Percentiles rank a stretch among this genome's conserved stretches.
phyloP scores from a whole-genome alignment of 2,797 vertebrate species.

The Tragelaphus eurycerus region DNA sequence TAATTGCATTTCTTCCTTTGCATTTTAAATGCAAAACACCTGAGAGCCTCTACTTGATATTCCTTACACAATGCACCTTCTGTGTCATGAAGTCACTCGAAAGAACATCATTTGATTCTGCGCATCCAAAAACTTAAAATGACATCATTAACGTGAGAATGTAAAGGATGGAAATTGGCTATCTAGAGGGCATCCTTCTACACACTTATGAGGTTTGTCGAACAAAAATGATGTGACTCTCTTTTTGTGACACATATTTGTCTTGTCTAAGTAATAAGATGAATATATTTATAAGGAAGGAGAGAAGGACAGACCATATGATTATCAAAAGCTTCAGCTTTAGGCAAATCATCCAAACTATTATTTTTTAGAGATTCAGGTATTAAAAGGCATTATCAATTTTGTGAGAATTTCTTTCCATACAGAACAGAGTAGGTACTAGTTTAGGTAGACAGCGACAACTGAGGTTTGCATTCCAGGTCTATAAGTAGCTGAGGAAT shows the following conservation, averaged over 20 bases:
- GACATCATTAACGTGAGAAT: conserved; percentile 72
- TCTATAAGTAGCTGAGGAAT: neutral
- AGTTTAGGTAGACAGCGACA: neutral
- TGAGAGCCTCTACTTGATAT: conserved; percentile 70
- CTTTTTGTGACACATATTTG: conserved; percentile 63
- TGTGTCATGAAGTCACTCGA: conserved; percentile 69
- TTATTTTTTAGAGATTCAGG: neutral
- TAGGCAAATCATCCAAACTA: conserved; percentile 25
- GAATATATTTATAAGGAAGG: conserved; percentile 61
- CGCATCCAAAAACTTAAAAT: conserved; percentile 71
- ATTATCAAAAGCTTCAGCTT: conserved; percentile 48
- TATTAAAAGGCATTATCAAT: neutral
- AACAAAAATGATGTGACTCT: conserved; percentile 66
- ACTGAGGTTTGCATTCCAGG: neutral
- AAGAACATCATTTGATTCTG: conserved; percentile 69
- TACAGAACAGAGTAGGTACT: neutral
- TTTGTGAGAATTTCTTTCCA: neutral
- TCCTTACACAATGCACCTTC: conserved; percentile 50
- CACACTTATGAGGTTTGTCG: conserved; percentile 30
- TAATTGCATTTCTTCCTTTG: conserved; percentile 71
- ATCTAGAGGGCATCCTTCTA: conserved; percentile 51
- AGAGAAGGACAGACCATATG: neutral
- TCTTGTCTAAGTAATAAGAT: conserved; percentile 52
- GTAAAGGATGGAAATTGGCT: conserved; percentile 62
- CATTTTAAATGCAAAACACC: conserved; percentile 66